Percentiles rank a stretch among this genome's conserved stretches.
Conservation (phyloP, 2,113 vertebrate species). For the Meles meles region DNA sequence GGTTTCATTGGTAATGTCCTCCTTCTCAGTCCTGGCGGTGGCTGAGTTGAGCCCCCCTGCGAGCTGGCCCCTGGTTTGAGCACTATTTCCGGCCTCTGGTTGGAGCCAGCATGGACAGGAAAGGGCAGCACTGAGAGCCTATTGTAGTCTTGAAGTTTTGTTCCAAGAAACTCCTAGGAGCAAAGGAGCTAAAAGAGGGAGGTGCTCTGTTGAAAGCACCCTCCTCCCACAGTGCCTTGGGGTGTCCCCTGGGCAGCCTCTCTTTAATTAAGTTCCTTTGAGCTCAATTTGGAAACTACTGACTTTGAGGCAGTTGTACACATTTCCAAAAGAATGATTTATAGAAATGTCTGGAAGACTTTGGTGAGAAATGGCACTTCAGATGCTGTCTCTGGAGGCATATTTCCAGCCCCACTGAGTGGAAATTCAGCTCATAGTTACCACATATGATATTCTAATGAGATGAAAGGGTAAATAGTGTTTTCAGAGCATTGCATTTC, state of each 20-base stretch:
- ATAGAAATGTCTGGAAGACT: background rate
- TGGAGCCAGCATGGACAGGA: too few relatives aligned
- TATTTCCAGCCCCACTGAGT: background rate
- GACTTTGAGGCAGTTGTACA: background rate
- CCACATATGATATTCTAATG: background rate
- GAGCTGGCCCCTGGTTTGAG: background rate
- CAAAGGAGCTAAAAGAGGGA: background rate
- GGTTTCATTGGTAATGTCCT: background rate
- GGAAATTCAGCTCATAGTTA: background rate
- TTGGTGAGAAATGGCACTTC: background rate
- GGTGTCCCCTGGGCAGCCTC: background rate
- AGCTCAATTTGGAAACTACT: background rate
- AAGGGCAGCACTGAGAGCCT: background rate
- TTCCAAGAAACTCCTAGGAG: background rate
- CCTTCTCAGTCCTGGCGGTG: background rate
- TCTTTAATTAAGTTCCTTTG: background rate
- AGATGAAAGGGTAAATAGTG: background rate
- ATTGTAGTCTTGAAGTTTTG: background rate
- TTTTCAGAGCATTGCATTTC: background rate
- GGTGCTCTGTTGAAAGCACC: background rate
- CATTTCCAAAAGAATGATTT: background rate
- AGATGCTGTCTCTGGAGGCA: background rate
- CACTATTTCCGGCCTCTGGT: background rate
- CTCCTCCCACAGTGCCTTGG: too few relatives aligned
- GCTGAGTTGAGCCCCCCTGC: background rate